Conservation (phyloP, 2,797 vertebrate species). For the Sebastes taczanowskii region DNA sequence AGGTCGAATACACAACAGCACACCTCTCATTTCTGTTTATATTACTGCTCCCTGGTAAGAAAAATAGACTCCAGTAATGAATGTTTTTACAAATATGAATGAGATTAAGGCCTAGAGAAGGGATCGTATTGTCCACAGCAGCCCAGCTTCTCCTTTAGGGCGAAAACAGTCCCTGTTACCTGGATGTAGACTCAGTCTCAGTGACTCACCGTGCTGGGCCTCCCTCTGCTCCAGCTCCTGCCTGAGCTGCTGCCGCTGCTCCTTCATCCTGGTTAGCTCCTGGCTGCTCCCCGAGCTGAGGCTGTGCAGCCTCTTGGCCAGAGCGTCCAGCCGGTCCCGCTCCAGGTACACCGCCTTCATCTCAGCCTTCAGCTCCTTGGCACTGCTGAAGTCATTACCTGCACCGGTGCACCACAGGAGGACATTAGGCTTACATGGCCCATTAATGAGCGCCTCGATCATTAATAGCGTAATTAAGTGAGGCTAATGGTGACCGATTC, state of each 20-base stretch:
- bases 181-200: neutral
- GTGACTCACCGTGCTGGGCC: constrained; percentile 84
- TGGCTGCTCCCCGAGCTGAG: constrained; percentile 80
- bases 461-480: constrained; percentile 60
- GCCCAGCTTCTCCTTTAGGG: neutral
- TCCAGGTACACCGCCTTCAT: constrained; percentile 84
- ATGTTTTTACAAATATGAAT: neutral
- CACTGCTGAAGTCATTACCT: constrained; percentile 89
- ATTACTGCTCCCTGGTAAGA: neutral
- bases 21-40: neutral
- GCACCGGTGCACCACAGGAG: constrained; percentile 41
- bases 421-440: constrained; percentile 44
- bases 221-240: constrained; percentile 83
- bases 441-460: constrained; percentile 60
- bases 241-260: constrained; percentile 82
- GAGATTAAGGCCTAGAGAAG: neutral
- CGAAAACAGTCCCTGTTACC: neutral
- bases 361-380: constrained; percentile 89
- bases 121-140: neutral
- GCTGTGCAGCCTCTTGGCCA: constrained; percentile 82
- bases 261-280: constrained; percentile 84
- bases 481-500: constrained; percentile 43
- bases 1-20: neutral
- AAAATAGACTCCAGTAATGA: neutral
- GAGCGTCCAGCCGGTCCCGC: constrained; percentile 85